Conservation (phyloP, 2,113 vertebrate species). For the Tragulus kanchil region DNA sequence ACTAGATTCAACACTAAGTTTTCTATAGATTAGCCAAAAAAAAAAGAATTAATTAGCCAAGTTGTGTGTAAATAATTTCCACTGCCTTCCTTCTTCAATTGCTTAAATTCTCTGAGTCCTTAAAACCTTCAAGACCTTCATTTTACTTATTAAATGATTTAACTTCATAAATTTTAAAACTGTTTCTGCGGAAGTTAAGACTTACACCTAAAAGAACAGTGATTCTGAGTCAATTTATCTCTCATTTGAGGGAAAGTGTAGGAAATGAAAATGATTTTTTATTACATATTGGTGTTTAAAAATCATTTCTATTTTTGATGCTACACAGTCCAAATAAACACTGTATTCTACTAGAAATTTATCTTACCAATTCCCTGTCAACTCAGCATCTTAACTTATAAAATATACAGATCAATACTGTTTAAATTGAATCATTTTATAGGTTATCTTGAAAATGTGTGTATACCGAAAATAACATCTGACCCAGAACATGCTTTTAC, state of each 20-base stretch:
- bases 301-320: slow-evolving; percentile 43
- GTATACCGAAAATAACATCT: neutral
- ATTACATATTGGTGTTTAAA: neutral
- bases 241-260: neutral
- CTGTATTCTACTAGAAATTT: neutral
- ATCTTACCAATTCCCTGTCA: neutral
- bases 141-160: slow-evolving; percentile 23
- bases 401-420: neutral
- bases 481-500: neutral
- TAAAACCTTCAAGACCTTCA: neutral
- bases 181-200: neutral
- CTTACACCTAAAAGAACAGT: neutral
- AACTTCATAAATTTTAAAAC: neutral
- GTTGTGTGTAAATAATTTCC: neutral
- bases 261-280: slow-evolving; percentile 1
- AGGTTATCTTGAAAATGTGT: neutral
- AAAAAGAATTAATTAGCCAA: neutral
- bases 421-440: neutral
- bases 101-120: neutral
- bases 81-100: neutral
- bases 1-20: neutral
- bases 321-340: slow-evolving; percentile 1
- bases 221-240: neutral
- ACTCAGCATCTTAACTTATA: neutral
- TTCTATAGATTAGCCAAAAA: neutral